These are phyloP conservation scores for Eucriotettix oculatus DNA, from an alignment of 2,888 invertebrate species.

Conservation along the genomic window DNA sequence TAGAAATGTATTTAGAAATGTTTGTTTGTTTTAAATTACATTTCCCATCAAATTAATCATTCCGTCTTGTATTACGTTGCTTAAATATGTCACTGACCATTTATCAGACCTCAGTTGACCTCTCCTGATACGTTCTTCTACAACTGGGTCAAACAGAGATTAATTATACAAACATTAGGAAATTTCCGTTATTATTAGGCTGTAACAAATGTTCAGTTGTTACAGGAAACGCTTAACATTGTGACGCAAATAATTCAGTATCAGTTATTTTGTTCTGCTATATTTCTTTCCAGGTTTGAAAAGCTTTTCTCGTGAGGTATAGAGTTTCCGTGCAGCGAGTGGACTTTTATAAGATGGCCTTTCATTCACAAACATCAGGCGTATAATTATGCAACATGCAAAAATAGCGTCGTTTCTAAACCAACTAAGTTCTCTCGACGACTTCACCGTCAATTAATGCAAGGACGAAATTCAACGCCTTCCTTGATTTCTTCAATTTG, in stretches of 20 bases:
- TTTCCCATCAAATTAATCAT: background rate
- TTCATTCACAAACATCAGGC: too few species aligned
- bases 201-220: background rate
- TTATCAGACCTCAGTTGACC: background rate
- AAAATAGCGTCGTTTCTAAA: too few species aligned
- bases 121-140: background rate
- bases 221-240: background rate
- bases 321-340: too few species aligned
- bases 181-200: background rate
- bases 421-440: too few species aligned
- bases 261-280: background rate
- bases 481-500: too few species aligned
- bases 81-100: background rate
- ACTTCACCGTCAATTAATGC: too few species aligned
- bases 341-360: too few species aligned
- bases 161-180: background rate
- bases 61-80: background rate
- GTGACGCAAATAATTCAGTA: background rate
- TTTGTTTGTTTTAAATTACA: background rate
- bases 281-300: background rate
- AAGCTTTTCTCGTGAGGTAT: background rate
- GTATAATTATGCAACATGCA: too few species aligned
- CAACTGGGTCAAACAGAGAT: background rate
- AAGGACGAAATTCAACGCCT: too few species aligned
- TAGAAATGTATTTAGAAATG: background rate